Base-by-base conservation (phyloP, 2,888 invertebrate genomes). In the Drosophila rellima region DNA sequence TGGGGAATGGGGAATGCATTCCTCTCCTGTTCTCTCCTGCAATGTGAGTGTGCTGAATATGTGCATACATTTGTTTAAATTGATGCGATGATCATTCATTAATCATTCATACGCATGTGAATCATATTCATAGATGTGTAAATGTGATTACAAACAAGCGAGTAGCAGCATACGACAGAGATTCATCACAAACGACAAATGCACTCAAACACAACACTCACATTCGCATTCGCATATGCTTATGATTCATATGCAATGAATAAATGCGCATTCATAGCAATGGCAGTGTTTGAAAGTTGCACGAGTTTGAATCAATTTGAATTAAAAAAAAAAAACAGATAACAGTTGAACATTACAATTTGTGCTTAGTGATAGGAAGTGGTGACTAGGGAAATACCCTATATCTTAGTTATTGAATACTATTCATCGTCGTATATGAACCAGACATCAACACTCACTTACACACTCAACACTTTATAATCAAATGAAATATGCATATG, bases 71-170 rank as follows among this genome's bases (percentile, higher is more conserved):
- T 64, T 78, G 59, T 45, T 71, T 62, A 62, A 68, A 60, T 44
- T 62, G 26, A 48, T 57, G 61, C 61, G 77, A 79, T 80, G 72
- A 80, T 80, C 81, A 83, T 60, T 66, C 81, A 81, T 83, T 74
- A 81, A 74, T 74, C 77, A 81, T 83, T 80, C 60, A 75, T 77
- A 68, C 51, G 67, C 77, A 76, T 76, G 65, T 76, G 72, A 74
- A 65, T 74, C 65, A 56, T 39, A 76, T 65, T 64, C 71, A 70
- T 45, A 57, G 71, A 31, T 73, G 74, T 50, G 54, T 33, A 66
- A 70, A 54, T 64, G 55, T 44, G 48, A 44, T 37, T 37, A 50
- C 50, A 20, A 55, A 17, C 51, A 35, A 31, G 23, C 70, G 42
- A 70, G 11, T 35, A 44, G 48, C 45, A 37, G 31, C 42, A 42